A percentile compares a stretch with the other conserved stretches of the same genome.
Conservation (phyloP, 2,797 vertebrate genomes). For the Chanos chanos region DNA sequence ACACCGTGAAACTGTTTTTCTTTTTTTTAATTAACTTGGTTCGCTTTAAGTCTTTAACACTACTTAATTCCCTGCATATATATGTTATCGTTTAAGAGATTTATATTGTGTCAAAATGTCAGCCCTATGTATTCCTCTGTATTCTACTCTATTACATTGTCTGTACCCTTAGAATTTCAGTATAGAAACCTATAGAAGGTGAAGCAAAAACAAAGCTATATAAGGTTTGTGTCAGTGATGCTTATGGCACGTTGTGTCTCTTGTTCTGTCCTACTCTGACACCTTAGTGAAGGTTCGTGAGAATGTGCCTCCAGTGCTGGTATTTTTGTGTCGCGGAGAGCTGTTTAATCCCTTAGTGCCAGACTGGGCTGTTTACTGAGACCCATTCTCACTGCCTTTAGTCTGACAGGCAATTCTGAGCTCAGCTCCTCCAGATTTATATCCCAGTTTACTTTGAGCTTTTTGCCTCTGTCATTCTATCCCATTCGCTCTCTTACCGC, state of each 20-base stretch:
- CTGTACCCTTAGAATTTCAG: neutral
- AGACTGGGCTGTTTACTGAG: no score
- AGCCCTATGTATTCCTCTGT: neutral
- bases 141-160: neutral
- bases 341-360: no score
- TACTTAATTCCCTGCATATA: neutral
- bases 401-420: neutral
- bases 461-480: neutral
- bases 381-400: neutral
- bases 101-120: neutral
- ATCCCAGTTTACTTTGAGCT: neutral
- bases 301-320: no score
- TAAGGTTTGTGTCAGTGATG: no score
- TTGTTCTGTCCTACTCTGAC: neutral
- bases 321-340: no score
- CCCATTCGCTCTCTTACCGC: neutral
- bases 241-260: no score
- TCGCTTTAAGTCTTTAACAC: conserved; percentile 7
- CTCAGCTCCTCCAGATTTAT: conserved; percentile 13
- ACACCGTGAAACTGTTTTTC: no score
- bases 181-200: no score
- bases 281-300: no score
- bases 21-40: neutral
- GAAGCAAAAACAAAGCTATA: no score
- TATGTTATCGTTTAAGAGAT: neutral